Percentiles rank a stretch among this genome's conserved stretches.
Evolutionary conservation across 2,113 vertebrate species (phyloP).

Genomic region (Notechis scutatus): DNA sequence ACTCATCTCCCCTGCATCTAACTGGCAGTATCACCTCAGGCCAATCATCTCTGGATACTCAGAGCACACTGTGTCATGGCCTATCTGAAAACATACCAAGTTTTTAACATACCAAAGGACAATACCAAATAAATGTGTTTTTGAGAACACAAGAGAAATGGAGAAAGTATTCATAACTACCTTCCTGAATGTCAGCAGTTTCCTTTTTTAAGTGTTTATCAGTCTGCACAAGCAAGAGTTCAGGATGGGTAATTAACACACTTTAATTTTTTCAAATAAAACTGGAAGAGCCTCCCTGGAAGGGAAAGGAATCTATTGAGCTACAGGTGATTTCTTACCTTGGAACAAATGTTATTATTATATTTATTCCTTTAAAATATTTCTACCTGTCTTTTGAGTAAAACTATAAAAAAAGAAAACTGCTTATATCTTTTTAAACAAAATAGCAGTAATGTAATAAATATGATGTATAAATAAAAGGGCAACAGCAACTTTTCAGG

Average conservation of each 20-base stretch:
- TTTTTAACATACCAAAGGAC: not conserved
- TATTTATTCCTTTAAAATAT: not conserved
- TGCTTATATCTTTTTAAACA: not conserved
- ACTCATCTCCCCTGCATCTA: conserved; percentile 10
- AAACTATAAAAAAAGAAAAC: not conserved
- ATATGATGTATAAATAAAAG: not conserved
- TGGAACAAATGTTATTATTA: not conserved
- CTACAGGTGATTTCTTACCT: not conserved
- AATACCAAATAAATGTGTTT: not conserved
- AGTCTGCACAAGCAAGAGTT: not conserved
- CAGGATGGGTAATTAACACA: not conserved
- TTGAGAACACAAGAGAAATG: not conserved
- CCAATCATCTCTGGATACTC: not conserved
- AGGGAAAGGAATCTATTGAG: not conserved
- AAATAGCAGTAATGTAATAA: not conserved
- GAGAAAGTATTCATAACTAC: not conserved
- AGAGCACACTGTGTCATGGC: not conserved
- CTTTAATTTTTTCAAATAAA: not conserved
- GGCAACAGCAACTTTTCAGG: not conserved
- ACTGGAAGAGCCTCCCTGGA: not conserved
- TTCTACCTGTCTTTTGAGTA: not conserved
- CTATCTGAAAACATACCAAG: not conserved
- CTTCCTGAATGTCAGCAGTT: not conserved
- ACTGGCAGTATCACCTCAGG: conserved; percentile 10
- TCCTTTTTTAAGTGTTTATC: not conserved